phyloP scores from a whole-genome alignment of 1,140 invertebrate genomes.

The Drosophila cardini region DNA sequence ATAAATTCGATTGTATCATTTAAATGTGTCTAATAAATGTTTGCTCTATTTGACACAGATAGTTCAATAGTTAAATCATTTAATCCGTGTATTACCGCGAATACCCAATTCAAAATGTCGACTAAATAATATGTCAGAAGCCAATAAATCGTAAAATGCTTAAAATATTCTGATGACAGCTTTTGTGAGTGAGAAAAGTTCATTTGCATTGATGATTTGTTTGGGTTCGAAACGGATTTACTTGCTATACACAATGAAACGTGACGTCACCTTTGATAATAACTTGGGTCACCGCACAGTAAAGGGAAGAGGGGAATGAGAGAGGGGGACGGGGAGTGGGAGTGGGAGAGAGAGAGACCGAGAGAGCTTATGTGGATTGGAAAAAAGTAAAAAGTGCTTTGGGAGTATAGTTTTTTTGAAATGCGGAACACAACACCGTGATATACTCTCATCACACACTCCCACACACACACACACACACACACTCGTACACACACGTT shows the following conservation, averaged over 20 bases:
- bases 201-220: constrained; percentile 15
- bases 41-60: neutral
- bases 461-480: constrained; percentile 14
- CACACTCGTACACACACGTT: constrained; percentile 36
- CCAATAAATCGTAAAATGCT: neutral
- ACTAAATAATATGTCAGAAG: constrained; percentile 1
- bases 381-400: constrained; percentile 22
- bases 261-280: constrained; percentile 13
- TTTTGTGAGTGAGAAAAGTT: neutral
- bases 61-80: neutral
- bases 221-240: neutral
- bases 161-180: constrained; percentile 3
- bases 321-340: neutral
- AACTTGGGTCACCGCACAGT: constrained; percentile 7
- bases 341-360: neutral
- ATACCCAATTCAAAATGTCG: neutral
- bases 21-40: neutral
- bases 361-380: constrained; percentile 13
- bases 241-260: neutral
- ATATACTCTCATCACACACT: constrained; percentile 11
- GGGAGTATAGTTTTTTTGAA: constrained; percentile 14
- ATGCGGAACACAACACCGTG: constrained; percentile 19
- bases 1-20: no score
- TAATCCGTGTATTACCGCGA: neutral
- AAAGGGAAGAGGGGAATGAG: neutral